These are phyloP conservation scores for Simalia tracyae DNA, from an alignment of 2,797 vertebrate genomes.

Conservation along the genomic window DNA sequence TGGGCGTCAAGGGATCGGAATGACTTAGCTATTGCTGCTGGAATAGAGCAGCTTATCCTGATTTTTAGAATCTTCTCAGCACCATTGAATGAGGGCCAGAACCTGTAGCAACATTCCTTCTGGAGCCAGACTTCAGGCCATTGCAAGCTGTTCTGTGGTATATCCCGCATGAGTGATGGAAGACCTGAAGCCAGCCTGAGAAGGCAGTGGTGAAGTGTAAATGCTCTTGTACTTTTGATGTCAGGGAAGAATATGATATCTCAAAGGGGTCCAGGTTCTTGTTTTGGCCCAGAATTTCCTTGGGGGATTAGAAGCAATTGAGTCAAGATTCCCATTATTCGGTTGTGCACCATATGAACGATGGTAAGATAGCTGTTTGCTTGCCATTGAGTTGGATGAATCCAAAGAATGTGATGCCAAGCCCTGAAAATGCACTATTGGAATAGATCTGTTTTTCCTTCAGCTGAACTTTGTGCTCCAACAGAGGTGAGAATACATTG, in stretches of 20 bases:
- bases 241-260: background rate
- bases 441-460: background rate
- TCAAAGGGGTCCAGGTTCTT: background rate
- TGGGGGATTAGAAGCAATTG: background rate
- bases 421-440: background rate
- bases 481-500: no score
- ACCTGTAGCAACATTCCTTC: background rate
- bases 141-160: background rate
- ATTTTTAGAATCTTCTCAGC: background rate
- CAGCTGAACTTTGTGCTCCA: background rate
- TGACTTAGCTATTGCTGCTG: background rate
- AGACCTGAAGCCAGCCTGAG: background rate
- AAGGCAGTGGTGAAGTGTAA: background rate
- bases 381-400: background rate
- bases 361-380: background rate
- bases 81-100: background rate
- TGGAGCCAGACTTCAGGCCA: no score
- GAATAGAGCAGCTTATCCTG: background rate
- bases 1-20: background rate
- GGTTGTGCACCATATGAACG: no score
- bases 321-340: background rate
- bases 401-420: background rate
- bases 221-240: background rate
- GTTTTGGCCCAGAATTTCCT: background rate
- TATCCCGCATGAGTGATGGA: background rate